These are phyloP conservation scores for Hypocryptadius cinnamomeus DNA, from an alignment of 2,113 vertebrate genomes.

Conservation along the genomic window DNA sequence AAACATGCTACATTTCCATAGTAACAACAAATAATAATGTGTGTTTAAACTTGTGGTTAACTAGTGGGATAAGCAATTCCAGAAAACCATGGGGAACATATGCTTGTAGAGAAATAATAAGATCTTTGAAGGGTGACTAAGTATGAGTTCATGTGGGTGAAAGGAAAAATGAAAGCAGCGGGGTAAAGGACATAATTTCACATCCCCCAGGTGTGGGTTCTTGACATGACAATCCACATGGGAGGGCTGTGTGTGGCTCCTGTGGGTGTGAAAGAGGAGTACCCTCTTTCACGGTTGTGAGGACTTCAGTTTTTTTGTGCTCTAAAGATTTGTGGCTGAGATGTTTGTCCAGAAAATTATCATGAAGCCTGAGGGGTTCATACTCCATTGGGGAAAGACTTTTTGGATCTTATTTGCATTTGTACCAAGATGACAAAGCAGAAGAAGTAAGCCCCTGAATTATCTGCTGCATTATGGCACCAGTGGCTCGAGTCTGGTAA, in stretches of 20 bases:
- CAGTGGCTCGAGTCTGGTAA: background rate
- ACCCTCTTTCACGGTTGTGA: background rate
- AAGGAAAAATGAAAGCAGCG: background rate
- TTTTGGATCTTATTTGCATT: background rate
- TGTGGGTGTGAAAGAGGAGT: background rate
- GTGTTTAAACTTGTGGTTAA: constrained; percentile 1
- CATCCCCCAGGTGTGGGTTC: background rate
- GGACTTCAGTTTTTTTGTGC: background rate
- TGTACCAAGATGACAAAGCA: background rate
- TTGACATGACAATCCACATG: background rate
- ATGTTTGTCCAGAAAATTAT: background rate
- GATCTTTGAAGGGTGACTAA: constrained; percentile 27
- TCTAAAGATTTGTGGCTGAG: background rate
- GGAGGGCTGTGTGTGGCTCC: background rate
- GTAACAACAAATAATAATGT: constrained; percentile 22
- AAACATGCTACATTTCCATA: background rate
- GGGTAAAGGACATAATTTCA: constrained; percentile 10
- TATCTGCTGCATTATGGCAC: background rate
- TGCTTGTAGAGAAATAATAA: background rate
- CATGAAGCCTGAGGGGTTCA: background rate
- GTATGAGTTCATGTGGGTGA: background rate
- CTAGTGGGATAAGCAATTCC: background rate
- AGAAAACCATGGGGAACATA: background rate
- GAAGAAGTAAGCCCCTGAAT: background rate
- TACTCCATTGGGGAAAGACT: background rate